Conservation (phyloP, 30 jellyfish, hydroid and myxozoan genomes). For the Aurelia coerulea region DNA sequence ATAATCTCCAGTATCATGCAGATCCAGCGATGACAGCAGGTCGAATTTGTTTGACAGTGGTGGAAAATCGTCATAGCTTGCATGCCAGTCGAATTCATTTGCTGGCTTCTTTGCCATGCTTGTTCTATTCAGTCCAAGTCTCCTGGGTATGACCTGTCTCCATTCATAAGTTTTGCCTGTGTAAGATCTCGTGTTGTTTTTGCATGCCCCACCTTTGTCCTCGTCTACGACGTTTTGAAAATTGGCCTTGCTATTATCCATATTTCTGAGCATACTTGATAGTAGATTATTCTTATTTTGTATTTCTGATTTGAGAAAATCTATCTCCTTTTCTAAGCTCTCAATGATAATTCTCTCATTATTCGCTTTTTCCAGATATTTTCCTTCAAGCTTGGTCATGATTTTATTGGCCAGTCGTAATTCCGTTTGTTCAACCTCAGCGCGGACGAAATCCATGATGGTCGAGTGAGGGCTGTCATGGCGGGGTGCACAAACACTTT, state of each 20-base stretch:
- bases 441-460: conserved; percentile 26
- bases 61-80: conserved; percentile 2
- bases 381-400: conserved; percentile 30
- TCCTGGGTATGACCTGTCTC: conserved; percentile 9
- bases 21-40: conserved; percentile 8
- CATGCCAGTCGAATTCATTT: too few species aligned
- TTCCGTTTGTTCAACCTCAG: conserved; percentile 25
- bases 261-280: conserved; percentile 21
- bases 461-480: conserved; percentile 36
- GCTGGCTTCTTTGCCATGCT: not conserved
- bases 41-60: not conserved
- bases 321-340: conserved; percentile 5
- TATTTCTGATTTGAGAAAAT: not conserved
- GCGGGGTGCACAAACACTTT: conserved; percentile 36
- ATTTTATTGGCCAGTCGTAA: conserved; percentile 16
- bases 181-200: conserved; percentile 7
- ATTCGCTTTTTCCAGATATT: conserved; percentile 20
- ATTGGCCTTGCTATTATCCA: conserved; percentile 17
- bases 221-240: conserved; percentile 14
- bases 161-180: conserved; percentile 4
- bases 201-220: not conserved
- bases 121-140: not conserved
- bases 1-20: not conserved
- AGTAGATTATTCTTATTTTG: conserved; percentile 10
- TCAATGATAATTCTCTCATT: conserved; percentile 17